Base-by-base conservation (phyloP, 2,888 invertebrate species). In the Aleiodes testaceus region DNA sequence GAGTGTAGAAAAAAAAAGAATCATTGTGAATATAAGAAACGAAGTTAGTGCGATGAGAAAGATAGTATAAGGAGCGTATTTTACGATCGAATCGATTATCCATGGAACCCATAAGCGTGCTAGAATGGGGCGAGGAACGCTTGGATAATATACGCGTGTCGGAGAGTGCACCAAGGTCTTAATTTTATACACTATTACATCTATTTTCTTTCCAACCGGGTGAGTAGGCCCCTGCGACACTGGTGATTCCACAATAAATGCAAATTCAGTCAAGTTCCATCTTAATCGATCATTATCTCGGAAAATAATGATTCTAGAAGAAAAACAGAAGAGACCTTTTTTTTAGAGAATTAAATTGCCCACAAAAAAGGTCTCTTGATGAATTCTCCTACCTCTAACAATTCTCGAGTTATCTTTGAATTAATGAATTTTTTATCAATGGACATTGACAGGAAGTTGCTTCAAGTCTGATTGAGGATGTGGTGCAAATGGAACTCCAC, bases 1-100 rank as follows among this genome's bases (percentile, higher is more conserved):
- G 14, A n/a, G 3, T 5, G n/a, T 11, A 45, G n/a, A 45, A 45
- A 16, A 49, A 1, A n/a, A 16, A 14, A 16, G 14, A 49, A 16
- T 49, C 1, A 14, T 53, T 18, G 6, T 53, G 12, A 36, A 36
- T 36, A 36, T 44, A 63, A 68, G 53, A 63, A 72, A 71, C 70
- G 70, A 74, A 72, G 72, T 71, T 75, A 72, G 74, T 69, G 74
- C 76, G 74, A 59, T 30, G 50, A 26, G 2, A 36, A 45, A 36
- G 47, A 50, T 70, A 77, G 75, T 75, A 77, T 78, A 82, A 81
- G 81, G 80, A 81, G 79, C 75, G 74, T 78, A 79, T 80, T 81
- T 79, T 81, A 81, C 80, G 79, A 81, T 77, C 75, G 77, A 82
- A 81, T 83, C 80, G 80, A 83, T 83, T 82, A 83, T 82, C 79